Conservation (phyloP, 2,888 invertebrate species). For the Elysia crispata region DNA sequence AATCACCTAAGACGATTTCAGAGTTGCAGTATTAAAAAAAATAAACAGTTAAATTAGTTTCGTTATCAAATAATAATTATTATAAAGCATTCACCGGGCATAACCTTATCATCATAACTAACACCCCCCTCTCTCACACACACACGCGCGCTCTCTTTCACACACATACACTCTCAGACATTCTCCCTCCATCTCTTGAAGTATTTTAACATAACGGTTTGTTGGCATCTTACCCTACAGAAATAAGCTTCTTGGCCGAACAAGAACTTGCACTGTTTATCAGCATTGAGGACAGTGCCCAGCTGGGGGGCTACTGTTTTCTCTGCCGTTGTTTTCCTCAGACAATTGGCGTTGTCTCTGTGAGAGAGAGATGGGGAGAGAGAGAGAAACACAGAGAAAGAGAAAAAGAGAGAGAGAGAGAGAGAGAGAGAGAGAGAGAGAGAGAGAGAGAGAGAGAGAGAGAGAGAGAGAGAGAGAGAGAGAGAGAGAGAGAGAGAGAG, state of each 20-base stretch:
- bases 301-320: slow-evolving; percentile 42
- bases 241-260: slow-evolving; percentile 59
- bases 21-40: too few species aligned
- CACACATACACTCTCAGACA: too few species aligned
- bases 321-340: slow-evolving; percentile 21
- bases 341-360: slow-evolving; percentile 41
- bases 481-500: neutral
- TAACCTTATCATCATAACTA: too few species aligned
- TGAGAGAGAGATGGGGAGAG: slow-evolving; percentile 5
- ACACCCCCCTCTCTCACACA: too few species aligned
- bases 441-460: slow-evolving; percentile 18
- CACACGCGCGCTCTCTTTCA: too few species aligned
- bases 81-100: too few species aligned
- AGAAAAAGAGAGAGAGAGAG: slow-evolving; percentile 6
- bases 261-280: slow-evolving; percentile 57
- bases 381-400: slow-evolving; percentile 24
- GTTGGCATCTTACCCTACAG: slow-evolving; percentile 61
- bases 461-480: slow-evolving; percentile 28
- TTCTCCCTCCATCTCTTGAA: too few species aligned
- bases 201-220: too few species aligned
- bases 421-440: slow-evolving; percentile 24
- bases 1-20: too few species aligned
- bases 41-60: too few species aligned
- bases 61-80: too few species aligned
- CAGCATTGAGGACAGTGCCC: slow-evolving; percentile 57